phyloP scores from a whole-genome alignment of 2,797 vertebrate species.

The Carapus acus region DNA sequence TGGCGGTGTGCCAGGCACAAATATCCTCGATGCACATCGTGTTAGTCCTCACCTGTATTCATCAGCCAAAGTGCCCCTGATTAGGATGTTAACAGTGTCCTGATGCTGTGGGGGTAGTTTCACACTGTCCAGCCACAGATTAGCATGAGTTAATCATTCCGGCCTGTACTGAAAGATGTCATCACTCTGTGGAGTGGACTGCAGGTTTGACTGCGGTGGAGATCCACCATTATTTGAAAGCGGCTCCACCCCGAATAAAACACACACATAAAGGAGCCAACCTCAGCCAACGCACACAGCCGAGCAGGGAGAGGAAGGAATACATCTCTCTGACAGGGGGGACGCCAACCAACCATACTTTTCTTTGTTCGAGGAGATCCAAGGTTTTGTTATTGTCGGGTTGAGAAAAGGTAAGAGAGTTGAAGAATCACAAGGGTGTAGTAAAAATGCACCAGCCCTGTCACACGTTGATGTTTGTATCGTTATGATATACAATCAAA shows the following conservation, averaged over 20 bases:
- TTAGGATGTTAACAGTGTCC: background rate
- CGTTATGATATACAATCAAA: too few species aligned
- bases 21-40: slow-evolving; percentile 68
- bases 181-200: background rate
- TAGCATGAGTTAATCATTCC: slow-evolving; percentile 40
- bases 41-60: slow-evolving; percentile 36
- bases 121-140: slow-evolving; percentile 18
- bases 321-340: slow-evolving; percentile 19
- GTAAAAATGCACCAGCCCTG: background rate
- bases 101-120: background rate
- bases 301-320: slow-evolving; percentile 27
- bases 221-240: slow-evolving; percentile 39
- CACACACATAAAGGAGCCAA: slow-evolving; percentile 45
- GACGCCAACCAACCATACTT: background rate
- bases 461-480: background rate
- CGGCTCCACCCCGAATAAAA: slow-evolving; percentile 63
- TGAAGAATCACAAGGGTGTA: background rate
- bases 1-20: slow-evolving; percentile 24
- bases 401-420: slow-evolving; percentile 46
- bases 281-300: slow-evolving; percentile 37
- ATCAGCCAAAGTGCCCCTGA: slow-evolving; percentile 16
- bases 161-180: slow-evolving; percentile 5
- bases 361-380: slow-evolving; percentile 15
- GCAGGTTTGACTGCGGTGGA: slow-evolving; percentile 19
- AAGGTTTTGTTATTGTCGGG: slow-evolving; percentile 17